Percentiles rank a stretch among this genome's conserved stretches.
Evolutionary conservation across 2,888 invertebrate genomes (phyloP).

Genomic region (Diplolepis rosae): DNA sequence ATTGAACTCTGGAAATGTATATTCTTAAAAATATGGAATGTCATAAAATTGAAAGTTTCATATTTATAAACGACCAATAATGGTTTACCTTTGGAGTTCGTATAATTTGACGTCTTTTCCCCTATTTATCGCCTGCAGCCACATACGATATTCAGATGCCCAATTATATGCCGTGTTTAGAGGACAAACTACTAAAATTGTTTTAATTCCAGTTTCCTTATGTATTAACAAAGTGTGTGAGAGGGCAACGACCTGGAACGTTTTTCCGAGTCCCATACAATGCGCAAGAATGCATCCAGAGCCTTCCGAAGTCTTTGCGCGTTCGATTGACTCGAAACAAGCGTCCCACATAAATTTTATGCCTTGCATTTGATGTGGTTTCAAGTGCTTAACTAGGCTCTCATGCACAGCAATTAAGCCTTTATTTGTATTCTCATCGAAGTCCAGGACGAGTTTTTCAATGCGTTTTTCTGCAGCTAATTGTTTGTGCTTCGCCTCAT

Average conservation of each 20-base stretch:
- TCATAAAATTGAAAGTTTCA: too few relatives aligned
- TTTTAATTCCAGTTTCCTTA: slow-evolving; percentile 79
- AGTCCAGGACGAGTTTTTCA: slow-evolving; percentile 86
- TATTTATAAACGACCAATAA: too few relatives aligned
- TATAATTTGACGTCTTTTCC: neutral
- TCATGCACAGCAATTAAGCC: slow-evolving; percentile 87
- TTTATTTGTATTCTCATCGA: slow-evolving; percentile 87
- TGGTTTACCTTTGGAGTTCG: neutral
- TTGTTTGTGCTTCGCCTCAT: slow-evolving; percentile 83
- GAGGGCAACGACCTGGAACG: slow-evolving; percentile 87
- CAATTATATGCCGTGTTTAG: slow-evolving; percentile 95
- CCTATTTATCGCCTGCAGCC: slow-evolving; percentile 75
- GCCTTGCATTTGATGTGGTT: slow-evolving; percentile 93
- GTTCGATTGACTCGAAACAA: slow-evolving; percentile 86
- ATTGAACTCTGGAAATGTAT: too few relatives aligned
- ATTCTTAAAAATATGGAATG: too few relatives aligned
- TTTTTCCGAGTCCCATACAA: slow-evolving; percentile 95
- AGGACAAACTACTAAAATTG: slow-evolving; percentile 91
- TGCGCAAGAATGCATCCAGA: slow-evolving; percentile 94
- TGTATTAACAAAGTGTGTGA: slow-evolving; percentile 87
- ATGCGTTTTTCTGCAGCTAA: slow-evolving; percentile 80
- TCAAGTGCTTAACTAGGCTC: slow-evolving; percentile 86
- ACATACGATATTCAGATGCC: slow-evolving; percentile 90
- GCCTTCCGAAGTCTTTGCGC: slow-evolving; percentile 80
- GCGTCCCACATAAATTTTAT: slow-evolving; percentile 97